Conservation (phyloP, 2,888 invertebrate genomes). For the Halocaridina rubra region DNA sequence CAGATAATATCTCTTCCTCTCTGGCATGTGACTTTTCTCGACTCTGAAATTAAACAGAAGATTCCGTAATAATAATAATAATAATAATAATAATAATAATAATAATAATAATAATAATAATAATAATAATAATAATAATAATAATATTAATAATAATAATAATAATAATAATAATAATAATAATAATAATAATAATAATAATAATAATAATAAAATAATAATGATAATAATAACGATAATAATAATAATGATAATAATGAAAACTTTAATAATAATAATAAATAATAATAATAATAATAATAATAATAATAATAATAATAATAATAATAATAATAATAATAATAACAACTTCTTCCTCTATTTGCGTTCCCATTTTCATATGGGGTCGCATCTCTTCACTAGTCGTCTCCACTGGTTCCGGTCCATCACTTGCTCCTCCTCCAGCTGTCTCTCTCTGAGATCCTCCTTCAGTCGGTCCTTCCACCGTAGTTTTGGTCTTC, state of each 20-base stretch:
- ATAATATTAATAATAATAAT: background rate
- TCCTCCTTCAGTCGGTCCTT: too few species aligned
- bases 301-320: background rate
- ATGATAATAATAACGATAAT: background rate
- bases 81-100: background rate
- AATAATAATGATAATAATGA: background rate
- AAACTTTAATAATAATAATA: background rate
- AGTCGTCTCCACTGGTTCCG: too few species aligned
- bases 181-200: background rate
- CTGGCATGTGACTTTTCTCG: background rate
- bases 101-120: background rate
- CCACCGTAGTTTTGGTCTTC: too few species aligned
- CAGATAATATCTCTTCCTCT: background rate
- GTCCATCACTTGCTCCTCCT: too few species aligned
- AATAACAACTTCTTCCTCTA: too few species aligned
- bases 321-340: background rate
- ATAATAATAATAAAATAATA: background rate
- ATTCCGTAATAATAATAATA: background rate
- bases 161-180: background rate
- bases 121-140: background rate
- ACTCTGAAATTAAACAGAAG: background rate
- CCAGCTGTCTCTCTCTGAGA: too few species aligned
- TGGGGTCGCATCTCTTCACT: too few species aligned
- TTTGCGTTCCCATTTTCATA: too few species aligned
- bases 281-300: background rate